These are phyloP conservation scores for Onychorhynchus coronatus DNA, from an alignment of 2,113 vertebrate species.

Conservation along the genomic window DNA sequence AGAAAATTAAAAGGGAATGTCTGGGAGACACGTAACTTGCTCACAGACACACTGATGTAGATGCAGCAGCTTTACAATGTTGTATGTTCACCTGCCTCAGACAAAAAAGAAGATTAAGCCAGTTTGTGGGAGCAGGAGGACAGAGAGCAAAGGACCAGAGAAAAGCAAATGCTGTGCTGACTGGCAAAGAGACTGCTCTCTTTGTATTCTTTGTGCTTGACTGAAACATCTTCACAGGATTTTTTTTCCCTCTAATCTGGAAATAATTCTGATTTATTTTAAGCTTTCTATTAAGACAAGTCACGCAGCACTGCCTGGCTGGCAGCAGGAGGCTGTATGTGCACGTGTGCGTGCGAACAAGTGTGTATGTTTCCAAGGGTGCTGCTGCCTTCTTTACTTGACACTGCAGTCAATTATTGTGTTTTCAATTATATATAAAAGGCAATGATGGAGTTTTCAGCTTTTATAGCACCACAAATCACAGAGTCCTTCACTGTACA, in stretches of 20 bases:
- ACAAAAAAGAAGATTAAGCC: background rate
- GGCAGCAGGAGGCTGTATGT: background rate
- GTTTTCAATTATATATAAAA: constrained; percentile 60
- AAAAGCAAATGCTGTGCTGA: background rate
- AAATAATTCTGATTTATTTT: constrained; percentile 65
- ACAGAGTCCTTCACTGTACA: background rate
- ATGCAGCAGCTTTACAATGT: background rate
- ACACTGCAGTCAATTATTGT: constrained; percentile 18
- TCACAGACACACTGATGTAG: background rate
- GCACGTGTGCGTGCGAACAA: accelerated
- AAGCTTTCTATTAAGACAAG: constrained; percentile 31
- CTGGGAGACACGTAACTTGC: background rate
- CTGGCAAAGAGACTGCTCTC: background rate
- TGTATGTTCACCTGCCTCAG: background rate
- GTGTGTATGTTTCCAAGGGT: background rate
- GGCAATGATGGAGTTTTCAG: constrained; percentile 30
- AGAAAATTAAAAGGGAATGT: background rate
- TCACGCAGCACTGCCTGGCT: constrained; percentile 1
- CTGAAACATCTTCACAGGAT: constrained; percentile 16
- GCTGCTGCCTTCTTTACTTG: constrained; percentile 3
- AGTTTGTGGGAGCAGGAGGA: background rate
- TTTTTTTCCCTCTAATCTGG: constrained; percentile 31
- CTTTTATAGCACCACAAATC: constrained; percentile 33
- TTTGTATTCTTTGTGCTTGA: constrained; percentile 26
- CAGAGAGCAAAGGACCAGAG: constrained; percentile 1